phyloP scores from a whole-genome alignment of 2,797 vertebrate genomes.

The Lophius americanus region DNA sequence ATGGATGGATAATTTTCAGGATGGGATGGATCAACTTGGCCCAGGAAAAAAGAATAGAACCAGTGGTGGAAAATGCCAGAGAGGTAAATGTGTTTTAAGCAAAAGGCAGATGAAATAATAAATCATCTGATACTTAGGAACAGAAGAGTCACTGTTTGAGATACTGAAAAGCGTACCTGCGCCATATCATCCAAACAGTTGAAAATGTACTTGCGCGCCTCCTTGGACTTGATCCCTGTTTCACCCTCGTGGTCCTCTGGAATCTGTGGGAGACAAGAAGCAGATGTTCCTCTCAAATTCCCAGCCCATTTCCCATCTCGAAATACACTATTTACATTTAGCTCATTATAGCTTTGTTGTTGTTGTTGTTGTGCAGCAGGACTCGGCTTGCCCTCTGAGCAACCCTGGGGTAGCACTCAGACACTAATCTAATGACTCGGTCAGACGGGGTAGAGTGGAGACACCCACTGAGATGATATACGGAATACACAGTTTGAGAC shows the following conservation, averaged over 20 bases:
- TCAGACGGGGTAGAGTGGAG: constrained; percentile 13
- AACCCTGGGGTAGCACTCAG: constrained; percentile 70
- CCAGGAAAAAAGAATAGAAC: constrained; percentile 21
- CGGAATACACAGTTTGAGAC: not conserved
- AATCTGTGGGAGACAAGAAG: constrained; percentile 86
- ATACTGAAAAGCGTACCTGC: constrained; percentile 84
- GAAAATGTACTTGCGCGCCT: constrained; percentile 99
- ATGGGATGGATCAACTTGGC: constrained; percentile 50
- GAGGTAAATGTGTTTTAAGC: constrained; percentile 10
- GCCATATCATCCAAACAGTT: constrained; percentile 99
- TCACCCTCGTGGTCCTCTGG: constrained; percentile 98
- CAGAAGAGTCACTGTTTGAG: constrained; percentile 4
- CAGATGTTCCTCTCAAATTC: constrained; percentile 72
- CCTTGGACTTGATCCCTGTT: constrained; percentile 99
- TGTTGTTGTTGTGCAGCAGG: constrained; percentile 73
- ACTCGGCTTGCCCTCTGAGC: constrained; percentile 68
- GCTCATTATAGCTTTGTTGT: constrained; percentile 73
- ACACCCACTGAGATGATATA: constrained; percentile 6
- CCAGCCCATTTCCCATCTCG: constrained; percentile 72
- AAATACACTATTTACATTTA: constrained; percentile 75
- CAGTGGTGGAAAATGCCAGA: constrained; percentile 8
- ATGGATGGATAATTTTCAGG: constrained; percentile 60
- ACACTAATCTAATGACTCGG: constrained; percentile 58
- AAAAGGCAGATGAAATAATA: constrained; percentile 14
- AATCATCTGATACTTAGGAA: not conserved